Base-by-base conservation (phyloP, 2,797 vertebrate species). In the Argya squamiceps region DNA sequence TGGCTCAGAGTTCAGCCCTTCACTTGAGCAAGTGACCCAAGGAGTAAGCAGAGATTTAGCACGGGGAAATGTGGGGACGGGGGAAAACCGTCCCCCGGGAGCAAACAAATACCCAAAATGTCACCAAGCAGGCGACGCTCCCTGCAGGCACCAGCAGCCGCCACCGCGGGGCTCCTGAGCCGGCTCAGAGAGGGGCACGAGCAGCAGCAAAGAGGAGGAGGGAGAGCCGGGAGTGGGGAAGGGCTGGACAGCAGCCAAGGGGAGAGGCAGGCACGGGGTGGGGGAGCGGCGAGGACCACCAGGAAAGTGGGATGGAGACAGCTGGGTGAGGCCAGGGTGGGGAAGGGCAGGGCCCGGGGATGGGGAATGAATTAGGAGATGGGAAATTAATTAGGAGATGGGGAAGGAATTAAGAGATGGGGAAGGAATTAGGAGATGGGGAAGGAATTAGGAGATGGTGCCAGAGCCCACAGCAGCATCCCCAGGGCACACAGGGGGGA, bases 1-100 rank as follows among this genome's bases (percentile, higher is more conserved):
- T 3, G 8, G 90, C 94, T 56, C 93, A 97, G 95, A 93, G 96
- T 91, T 97, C 92, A 96, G 62, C 81, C 75, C 70, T 84, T 68
- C 70, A 53, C 73, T 83, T 78, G 83, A 84, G 92, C 90, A 86
- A 96, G 84, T 73, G 59, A 96, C 55, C 84, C 86, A 69, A 89
- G 60, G 68, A 74, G 71, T 39, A 90, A 81, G 56, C 24, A 21
- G 64, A 58, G 84, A 47, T 8, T 18, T 9, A 12, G 70, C 78
- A 26, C 1, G 0, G 53, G 60, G 52, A 52, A 63, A 62, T 1
- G 6, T 0, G 1, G 73, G 14, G 65, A 55, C 1, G 0, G 64
- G 34, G 64, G 37, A 64, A 60, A 78, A 41, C 2, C 3, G 6
- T 76, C 91, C 88, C 82, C 0, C 0, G 32, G 92, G 95, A 93